Percentiles rank a stretch among this genome's conserved stretches.
Conservation (phyloP, 2,888 invertebrate genomes). For the Palloptera scutellata region DNA sequence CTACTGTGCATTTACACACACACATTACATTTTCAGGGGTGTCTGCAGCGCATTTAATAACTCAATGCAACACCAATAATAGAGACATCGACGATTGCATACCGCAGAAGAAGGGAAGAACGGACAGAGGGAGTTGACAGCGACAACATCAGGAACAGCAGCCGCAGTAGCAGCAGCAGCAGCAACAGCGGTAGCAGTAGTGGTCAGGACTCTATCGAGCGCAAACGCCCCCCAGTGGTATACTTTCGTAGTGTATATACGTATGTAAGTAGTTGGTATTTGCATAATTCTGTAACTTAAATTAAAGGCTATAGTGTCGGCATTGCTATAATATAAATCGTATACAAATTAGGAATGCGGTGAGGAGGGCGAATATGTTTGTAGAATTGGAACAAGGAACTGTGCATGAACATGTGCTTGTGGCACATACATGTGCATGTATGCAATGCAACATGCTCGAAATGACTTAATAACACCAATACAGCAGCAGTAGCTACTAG, state of each 20-base stretch:
- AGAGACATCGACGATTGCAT: constrained; percentile 33
- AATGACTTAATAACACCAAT: constrained; percentile 55
- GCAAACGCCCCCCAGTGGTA: not conserved
- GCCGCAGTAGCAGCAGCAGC: not conserved
- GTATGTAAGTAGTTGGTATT: no score
- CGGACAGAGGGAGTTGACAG: no score
- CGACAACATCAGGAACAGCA: no score
- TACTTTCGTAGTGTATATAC: no score
- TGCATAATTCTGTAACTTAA: not conserved
- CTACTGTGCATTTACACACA: no score
- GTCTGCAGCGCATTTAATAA: constrained; percentile 13
- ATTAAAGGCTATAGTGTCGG: constrained; percentile 1
- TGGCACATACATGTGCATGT: not conserved
- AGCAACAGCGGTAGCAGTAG: not conserved
- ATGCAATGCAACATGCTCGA: constrained; percentile 33
- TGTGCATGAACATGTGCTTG: not conserved
- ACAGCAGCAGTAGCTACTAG: not conserved
- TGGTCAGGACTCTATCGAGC: not conserved
- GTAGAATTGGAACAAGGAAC: no score
- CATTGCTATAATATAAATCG: no score
- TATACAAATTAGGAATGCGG: no score
- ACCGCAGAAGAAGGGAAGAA: no score
- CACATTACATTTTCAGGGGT: not conserved
- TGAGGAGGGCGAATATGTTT: no score
- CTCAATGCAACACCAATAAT: constrained; percentile 30